Evolutionary conservation across 2,888 invertebrate species (phyloP).

Genomic region (Dromius quadrimaculatus): DNA sequence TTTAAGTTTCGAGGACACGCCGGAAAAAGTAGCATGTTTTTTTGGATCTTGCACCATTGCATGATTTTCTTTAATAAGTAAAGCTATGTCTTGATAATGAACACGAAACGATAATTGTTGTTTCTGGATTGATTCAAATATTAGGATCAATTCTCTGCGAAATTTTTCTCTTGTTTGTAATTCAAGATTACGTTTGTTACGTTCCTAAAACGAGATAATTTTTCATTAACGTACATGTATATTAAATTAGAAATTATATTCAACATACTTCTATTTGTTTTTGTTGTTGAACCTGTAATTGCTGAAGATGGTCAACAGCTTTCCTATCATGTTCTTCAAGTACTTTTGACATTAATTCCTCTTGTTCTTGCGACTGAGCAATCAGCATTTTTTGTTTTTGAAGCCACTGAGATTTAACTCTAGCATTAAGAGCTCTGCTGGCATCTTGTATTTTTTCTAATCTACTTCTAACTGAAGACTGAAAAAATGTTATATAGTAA

Average conservation of each 20-base stretch:
- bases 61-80: constrained; percentile 62
- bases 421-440: constrained; percentile 59
- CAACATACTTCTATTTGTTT: constrained; percentile 61
- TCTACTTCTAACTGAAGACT: constrained; percentile 19
- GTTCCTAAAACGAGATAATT: constrained; percentile 61
- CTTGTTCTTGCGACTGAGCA: constrained; percentile 67
- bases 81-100: constrained; percentile 71
- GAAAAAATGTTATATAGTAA: constrained; percentile 1
- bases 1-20: not conserved
- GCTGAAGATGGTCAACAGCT: constrained; percentile 69
- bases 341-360: constrained; percentile 66
- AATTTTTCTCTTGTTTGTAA: constrained; percentile 66
- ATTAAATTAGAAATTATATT: constrained; percentile 1
- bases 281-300: constrained; percentile 66
- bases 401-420: constrained; percentile 60
- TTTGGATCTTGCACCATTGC: constrained; percentile 60
- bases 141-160: constrained; percentile 57
- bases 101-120: constrained; percentile 71
- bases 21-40: constrained; percentile 58
- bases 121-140: constrained; percentile 70
- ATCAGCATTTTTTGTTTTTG: constrained; percentile 62
- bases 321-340: constrained; percentile 70
- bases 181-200: constrained; percentile 69
- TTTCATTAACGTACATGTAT: not conserved
- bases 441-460: constrained; percentile 62